phyloP scores from a whole-genome alignment of 2,888 invertebrate genomes.

The Drosophila formosana region DNA sequence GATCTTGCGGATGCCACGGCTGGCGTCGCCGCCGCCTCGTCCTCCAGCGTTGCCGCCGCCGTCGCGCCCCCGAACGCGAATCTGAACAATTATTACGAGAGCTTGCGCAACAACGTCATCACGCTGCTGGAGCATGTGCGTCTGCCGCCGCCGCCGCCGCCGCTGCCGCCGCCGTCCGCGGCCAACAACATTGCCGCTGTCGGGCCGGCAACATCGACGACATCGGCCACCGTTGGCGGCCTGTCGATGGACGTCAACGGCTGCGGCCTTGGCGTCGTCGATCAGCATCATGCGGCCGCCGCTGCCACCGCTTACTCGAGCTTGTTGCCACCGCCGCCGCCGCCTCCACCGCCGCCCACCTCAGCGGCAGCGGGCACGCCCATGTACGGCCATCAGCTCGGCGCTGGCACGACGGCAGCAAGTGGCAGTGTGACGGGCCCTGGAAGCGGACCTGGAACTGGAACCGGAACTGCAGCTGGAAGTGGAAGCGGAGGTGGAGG shows the following conservation, averaged over 20 bases:
- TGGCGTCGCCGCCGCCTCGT: background rate
- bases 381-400: conserved; percentile 56
- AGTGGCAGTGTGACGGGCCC: conserved; percentile 31
- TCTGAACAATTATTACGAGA: conserved; percentile 96
- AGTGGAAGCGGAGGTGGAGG: no score
- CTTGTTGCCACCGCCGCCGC: conserved; percentile 53
- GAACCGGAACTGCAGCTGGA: background rate
- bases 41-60: background rate
- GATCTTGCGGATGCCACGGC: conserved; percentile 10
- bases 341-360: conserved; percentile 42
- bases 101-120: conserved; percentile 96
- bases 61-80: conserved; percentile 85
- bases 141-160: conserved; percentile 87
- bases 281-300: conserved; percentile 11
- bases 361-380: conserved; percentile 7
- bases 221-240: conserved; percentile 15
- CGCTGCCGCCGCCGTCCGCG: conserved; percentile 25
- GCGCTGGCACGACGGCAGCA: conserved; percentile 40
- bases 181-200: conserved; percentile 20
- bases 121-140: conserved; percentile 95
- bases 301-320: conserved; percentile 63
- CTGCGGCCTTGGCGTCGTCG: conserved; percentile 8
- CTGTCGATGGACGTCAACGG: conserved; percentile 27
- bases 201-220: conserved; percentile 57
- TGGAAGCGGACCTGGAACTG: conserved; percentile 33